Evolutionary conservation across 2,797 vertebrate species (phyloP).

Genomic region (Scolopax bukidnonensis): DNA sequence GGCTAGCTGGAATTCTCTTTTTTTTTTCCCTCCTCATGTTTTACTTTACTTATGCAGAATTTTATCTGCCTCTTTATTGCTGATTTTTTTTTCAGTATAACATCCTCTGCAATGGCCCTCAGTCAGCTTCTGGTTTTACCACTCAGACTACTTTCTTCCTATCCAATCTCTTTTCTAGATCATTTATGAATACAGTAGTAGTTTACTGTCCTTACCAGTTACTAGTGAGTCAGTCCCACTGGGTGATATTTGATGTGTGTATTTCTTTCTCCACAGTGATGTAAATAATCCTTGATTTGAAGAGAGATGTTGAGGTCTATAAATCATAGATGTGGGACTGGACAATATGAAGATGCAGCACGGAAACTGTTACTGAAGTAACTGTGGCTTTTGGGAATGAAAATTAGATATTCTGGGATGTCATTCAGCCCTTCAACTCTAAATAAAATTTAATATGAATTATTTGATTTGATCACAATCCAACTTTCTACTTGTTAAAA

Average conservation of each 20-base stretch:
- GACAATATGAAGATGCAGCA: not conserved
- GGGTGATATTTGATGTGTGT: not conserved
- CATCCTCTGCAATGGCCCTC: not conserved
- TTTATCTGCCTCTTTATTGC: not conserved
- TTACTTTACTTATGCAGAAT: not conserved
- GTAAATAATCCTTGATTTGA: not conserved
- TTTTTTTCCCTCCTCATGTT: rapidly evolving
- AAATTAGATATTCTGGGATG: not conserved
- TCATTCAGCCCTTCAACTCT: not conserved
- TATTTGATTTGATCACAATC: not conserved
- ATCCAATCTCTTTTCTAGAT: not conserved
- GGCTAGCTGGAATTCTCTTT: not conserved
- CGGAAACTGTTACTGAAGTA: not conserved
- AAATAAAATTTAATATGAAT: constrained; percentile 15
- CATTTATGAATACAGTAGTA: not conserved
- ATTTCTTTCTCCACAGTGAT: not conserved
- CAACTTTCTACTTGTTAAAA: not conserved
- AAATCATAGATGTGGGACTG: not conserved
- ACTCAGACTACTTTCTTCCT: not conserved
- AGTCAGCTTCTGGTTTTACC: not conserved
- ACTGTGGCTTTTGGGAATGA: not conserved
- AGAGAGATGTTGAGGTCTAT: not conserved
- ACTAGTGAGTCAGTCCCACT: not conserved
- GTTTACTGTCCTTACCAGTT: not conserved
- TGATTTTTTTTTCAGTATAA: not conserved